Percentiles rank a stretch among this genome's conserved stretches.
Evolutionary conservation across 53 echinoderm and acorn worm species (phyloP).

Genomic region (Henricia sp.): DNA sequence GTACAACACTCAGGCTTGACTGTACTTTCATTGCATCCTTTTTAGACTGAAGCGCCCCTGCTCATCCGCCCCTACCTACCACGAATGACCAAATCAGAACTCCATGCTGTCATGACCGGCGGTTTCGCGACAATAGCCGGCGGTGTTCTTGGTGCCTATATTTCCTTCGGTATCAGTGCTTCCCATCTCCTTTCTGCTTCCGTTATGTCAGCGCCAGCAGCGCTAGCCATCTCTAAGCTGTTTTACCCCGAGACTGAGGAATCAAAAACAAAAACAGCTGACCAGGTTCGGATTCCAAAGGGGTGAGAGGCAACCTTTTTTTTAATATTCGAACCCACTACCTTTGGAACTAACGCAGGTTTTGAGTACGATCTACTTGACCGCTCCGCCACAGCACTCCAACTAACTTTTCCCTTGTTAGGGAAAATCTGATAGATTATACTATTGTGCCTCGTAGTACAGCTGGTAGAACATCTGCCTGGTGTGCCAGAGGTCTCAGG

Average conservation of each 20-base stretch:
- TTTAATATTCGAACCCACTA: background rate
- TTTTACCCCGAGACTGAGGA: conserved; percentile 89
- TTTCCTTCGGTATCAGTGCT: conserved; percentile 93
- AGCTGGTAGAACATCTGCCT: no score
- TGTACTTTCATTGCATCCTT: no score
- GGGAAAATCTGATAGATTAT: background rate
- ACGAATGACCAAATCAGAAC: conserved; percentile 89
- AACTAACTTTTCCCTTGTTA: no score
- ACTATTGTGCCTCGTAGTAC: no score
- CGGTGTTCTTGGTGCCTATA: conserved; percentile 93
- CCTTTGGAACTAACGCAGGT: no score
- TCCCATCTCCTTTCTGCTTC: conserved; percentile 93
- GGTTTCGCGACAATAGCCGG: conserved; percentile 98
- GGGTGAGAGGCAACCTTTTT: conserved; percentile 48
- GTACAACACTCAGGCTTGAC: no score
- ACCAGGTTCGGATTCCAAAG: conserved; percentile 69
- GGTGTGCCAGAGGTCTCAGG: no score
- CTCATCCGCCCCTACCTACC: conserved; percentile 85
- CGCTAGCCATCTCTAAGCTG: conserved; percentile 91
- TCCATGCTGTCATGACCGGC: conserved; percentile 99
- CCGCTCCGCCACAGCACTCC: background rate
- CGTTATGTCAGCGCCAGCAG: conserved; percentile 96
- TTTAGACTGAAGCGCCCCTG: conserved; percentile 92
- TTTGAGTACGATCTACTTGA: no score
- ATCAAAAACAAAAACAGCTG: conserved; percentile 69